A percentile compares a stretch with the other conserved stretches of the same genome.
phyloP scores from a whole-genome alignment of 2,888 invertebrate genomes.

The Xestia rhomboidea region DNA sequence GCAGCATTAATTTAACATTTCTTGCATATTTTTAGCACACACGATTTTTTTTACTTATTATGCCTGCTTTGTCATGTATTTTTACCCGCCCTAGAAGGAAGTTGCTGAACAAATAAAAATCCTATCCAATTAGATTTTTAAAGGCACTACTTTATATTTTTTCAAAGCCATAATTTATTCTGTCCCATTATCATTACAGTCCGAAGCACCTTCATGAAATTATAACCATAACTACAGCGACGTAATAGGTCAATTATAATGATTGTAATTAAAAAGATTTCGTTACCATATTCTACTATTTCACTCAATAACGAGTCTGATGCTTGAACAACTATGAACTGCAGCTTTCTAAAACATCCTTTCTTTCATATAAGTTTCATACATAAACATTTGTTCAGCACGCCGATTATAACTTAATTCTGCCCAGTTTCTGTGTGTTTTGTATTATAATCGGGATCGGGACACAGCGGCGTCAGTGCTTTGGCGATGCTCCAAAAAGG shows the following conservation, averaged over 20 bases:
- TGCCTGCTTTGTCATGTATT: not conserved
- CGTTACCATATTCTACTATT: not conserved
- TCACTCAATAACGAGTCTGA: not conserved
- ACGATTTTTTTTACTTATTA: too few species aligned
- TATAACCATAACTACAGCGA: not conserved
- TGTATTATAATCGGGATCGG: constrained; percentile 55
- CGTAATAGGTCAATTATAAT: not conserved
- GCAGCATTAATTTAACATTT: constrained; percentile 15
- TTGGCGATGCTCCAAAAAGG: constrained; percentile 65
- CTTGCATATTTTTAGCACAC: not conserved
- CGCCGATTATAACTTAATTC: constrained; percentile 63
- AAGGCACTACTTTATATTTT: not conserved
- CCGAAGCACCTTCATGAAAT: not conserved
- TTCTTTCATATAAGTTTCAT: not conserved
- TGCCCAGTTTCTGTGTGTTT: constrained; percentile 47
- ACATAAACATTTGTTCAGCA: constrained; percentile 32
- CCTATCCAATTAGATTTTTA: not conserved
- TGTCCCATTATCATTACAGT: not conserved
- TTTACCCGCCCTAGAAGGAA: not conserved
- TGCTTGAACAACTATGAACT: not conserved
- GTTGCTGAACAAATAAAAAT: not conserved
- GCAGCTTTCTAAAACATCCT: not conserved
- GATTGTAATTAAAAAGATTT: not conserved
- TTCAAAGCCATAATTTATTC: not conserved
- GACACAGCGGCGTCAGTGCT: constrained; percentile 64